phyloP scores from a whole-genome alignment of 1,140 invertebrate species.

The Riptortus pedestris region DNA sequence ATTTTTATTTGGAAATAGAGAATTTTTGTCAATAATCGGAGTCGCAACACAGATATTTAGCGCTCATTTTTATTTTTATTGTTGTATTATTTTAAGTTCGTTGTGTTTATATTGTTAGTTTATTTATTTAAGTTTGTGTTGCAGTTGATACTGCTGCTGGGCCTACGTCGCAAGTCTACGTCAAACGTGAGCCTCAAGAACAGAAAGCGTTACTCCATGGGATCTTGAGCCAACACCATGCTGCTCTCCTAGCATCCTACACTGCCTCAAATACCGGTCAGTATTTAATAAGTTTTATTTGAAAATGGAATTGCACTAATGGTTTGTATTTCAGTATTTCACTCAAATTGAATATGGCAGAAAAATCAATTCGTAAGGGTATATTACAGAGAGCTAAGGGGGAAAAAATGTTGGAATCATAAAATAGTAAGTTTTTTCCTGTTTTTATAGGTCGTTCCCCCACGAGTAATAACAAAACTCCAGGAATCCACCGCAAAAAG shows the following conservation, averaged over 20 bases:
- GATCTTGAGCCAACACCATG: conserved; percentile 46
- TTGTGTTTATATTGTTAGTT: not conserved
- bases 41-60: no score
- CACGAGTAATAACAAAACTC: conserved; percentile 9
- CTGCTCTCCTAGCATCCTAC: conserved; percentile 33
- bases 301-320: no score
- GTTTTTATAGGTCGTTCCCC: not conserved
- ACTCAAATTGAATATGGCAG: not conserved
- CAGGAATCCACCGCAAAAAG: conserved; percentile 16
- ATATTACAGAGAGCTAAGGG: not conserved
- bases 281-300: conserved; percentile 7
- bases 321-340: no score
- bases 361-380: not conserved
- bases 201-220: conserved; percentile 45
- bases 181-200: conserved; percentile 40
- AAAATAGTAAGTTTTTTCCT: not conserved
- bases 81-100: no score
- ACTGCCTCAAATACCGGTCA: conserved; percentile 34
- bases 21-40: no score
- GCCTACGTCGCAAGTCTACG: conserved; percentile 22
- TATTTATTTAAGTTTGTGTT: conserved; percentile 21
- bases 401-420: no score
- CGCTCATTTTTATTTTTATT: no score
- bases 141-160: conserved; percentile 40
- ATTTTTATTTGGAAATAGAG: no score